These are phyloP conservation scores for Epirrhoe tristata DNA, from an alignment of 2,888 invertebrate genomes.

Conservation along the genomic window DNA sequence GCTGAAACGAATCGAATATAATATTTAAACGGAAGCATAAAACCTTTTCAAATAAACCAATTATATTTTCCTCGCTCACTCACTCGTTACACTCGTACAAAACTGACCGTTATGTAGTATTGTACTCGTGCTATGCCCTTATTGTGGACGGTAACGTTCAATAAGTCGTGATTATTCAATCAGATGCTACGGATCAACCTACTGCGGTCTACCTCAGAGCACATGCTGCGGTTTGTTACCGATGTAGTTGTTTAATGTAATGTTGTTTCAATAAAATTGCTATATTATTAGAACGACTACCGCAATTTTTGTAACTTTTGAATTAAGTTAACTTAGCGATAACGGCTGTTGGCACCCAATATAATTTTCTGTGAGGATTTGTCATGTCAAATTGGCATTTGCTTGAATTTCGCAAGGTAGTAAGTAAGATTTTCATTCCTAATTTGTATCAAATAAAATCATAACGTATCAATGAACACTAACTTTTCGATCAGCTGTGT, in stretches of 20 bases:
- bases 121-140: background rate
- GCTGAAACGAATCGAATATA: background rate
- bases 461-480: conserved; percentile 34
- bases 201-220: conserved; percentile 13
- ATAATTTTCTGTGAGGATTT: background rate
- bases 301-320: background rate
- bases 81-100: background rate
- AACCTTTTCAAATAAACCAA: background rate
- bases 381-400: background rate
- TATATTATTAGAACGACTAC: background rate
- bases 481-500: conserved; percentile 85
- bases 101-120: background rate
- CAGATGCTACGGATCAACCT: conserved; percentile 14
- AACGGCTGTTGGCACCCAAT: no score
- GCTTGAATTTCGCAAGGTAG: background rate
- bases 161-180: conserved; percentile 26
- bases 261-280: background rate
- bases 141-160: background rate
- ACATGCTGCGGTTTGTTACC: background rate
- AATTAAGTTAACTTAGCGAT: no score
- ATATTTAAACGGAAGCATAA: background rate
- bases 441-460: background rate
- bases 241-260: background rate
- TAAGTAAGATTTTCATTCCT: background rate
- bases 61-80: background rate